Conservation (phyloP, 2,113 vertebrate genomes). For the Chlamydotis undulata region DNA sequence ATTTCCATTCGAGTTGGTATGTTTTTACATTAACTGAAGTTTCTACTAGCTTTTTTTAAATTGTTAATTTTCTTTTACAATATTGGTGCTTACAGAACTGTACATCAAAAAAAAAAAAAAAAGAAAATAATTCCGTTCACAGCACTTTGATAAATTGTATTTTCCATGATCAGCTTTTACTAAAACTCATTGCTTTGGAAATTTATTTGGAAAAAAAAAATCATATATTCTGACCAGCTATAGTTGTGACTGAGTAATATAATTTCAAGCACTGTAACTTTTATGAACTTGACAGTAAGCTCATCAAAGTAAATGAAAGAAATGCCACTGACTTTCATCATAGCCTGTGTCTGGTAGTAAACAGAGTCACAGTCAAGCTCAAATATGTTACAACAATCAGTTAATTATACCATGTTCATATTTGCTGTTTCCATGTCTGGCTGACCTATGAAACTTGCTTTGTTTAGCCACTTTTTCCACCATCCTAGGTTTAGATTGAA, state of each 20-base stretch:
- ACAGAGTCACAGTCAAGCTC: neutral
- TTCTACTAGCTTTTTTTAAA: neutral
- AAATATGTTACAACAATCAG: neutral
- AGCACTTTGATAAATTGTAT: neutral
- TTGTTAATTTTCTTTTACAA: fast-evolving
- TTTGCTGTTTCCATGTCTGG: neutral
- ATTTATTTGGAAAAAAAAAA: neutral
- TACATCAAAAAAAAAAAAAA: neutral
- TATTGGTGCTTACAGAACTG: neutral
- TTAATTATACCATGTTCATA: neutral
- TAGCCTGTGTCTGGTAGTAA: neutral
- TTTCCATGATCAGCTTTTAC: neutral
- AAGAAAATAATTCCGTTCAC: neutral
- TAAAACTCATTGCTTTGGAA: neutral
- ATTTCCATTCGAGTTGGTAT: neutral
- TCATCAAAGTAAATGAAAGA: neutral
- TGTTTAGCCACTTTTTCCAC: neutral
- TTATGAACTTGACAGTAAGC: neutral
- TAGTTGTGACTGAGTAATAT: neutral
- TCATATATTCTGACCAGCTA: neutral
- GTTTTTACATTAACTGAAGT: neutral
- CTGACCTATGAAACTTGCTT: neutral
- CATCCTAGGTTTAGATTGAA: neutral
- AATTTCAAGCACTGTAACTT: neutral
- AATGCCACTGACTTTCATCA: neutral